Evolutionary conservation across 2,797 vertebrate genomes (phyloP), one percentile per base, ranked within the genome.

Genomic region (Aplochiton taeniatus): DNA sequence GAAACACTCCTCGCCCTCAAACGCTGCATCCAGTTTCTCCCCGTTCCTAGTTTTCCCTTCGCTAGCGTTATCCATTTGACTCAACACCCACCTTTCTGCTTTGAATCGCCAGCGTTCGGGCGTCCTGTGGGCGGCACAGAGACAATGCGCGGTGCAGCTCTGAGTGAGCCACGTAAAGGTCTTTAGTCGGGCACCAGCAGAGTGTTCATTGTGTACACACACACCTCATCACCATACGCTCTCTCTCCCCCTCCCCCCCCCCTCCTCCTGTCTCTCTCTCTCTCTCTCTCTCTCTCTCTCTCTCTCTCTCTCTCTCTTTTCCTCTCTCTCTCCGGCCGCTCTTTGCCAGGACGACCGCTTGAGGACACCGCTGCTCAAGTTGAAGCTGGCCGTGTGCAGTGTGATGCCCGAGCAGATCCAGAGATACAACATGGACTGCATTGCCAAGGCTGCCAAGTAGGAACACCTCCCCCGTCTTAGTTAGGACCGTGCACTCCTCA

Each of bases 361-460:
- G 73, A 93, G 94, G 83, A 91, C 94, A 53, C 97, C 97, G 1
- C 84, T 98, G 77, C 82, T 98, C 68, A 96, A 96, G 82, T 90
- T 99, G 84, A 98, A 97, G 81, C 77, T 97, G 77, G 97, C 96
- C 0, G 95, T 99, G 81, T 96, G 94, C 76, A 96, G 91, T 0
- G 94, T 95, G 75, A 99, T 99, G 97, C 97, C 97, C 4, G 95
- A 96, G 67, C 97, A 99, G 87, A 90, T 96, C 11, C 91, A 93
- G 63, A 94, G 92, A 84, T 98, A 96, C 81, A 95, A 98, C 82
- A 94, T 96, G 85, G 96, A 98, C 84, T 98, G 95, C 85, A 88
- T 92, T 87, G 91, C 91, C 64, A 93, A 90, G 78, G 96, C 84
- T 18, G 96, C 97, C 67, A 97, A 96, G 94, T 97, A 93, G 88